Evolutionary conservation across 2,888 invertebrate genomes (phyloP).

Genomic region (Bombyx huttoni): DNA sequence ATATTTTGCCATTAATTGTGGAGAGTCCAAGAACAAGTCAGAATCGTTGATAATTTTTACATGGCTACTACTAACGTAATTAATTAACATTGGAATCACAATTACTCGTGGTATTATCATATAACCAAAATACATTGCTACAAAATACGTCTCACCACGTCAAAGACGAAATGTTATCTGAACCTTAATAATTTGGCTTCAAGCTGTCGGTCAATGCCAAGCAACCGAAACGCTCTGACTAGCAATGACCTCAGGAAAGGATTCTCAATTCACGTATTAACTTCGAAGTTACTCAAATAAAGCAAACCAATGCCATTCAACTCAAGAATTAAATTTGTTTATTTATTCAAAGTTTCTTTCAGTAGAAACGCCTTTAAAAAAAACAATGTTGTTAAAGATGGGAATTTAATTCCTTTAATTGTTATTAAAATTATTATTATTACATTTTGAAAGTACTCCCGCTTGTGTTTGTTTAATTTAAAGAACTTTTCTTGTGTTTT

Average conservation of each 20-base stretch:
- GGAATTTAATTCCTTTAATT: too few relatives aligned
- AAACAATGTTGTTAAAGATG: too few relatives aligned
- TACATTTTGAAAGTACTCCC: too few relatives aligned
- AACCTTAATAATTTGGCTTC: constrained; percentile 12
- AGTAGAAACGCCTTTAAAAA: too few relatives aligned
- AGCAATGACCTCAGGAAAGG: constrained; percentile 15
- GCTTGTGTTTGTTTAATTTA: too few relatives aligned
- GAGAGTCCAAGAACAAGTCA: constrained; percentile 38
- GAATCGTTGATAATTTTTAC: constrained; percentile 15
- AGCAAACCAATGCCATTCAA: not conserved
- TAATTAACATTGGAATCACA: constrained; percentile 19
- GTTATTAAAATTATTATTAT: too few relatives aligned
- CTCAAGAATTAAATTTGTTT: not conserved
- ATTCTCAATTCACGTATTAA: not conserved
- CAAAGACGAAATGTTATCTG: constrained; percentile 21
- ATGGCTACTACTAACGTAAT: constrained; percentile 12
- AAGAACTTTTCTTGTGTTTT: too few relatives aligned
- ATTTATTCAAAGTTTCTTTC: not conserved
- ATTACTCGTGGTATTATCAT: constrained; percentile 18
- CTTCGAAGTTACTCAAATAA: not conserved
- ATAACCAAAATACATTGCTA: constrained; percentile 22
- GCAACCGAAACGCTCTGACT: constrained; percentile 12
- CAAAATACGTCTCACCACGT: constrained; percentile 21
- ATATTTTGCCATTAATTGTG: constrained; percentile 40
- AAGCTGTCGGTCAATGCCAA: constrained; percentile 29